Base-by-base conservation (phyloP, 2,797 vertebrate genomes). In the Harpagifer antarcticus region DNA sequence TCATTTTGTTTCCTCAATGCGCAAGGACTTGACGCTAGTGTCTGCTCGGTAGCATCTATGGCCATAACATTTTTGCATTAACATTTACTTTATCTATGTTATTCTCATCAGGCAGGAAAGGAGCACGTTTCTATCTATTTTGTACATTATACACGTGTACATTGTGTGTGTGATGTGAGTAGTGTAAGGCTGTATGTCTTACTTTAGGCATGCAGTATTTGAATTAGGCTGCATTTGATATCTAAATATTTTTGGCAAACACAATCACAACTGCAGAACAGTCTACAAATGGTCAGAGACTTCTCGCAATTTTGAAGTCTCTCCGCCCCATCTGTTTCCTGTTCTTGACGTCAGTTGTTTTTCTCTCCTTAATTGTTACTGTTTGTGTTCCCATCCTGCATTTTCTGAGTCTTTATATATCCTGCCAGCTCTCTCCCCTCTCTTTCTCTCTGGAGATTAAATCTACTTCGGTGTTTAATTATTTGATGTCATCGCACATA, bases 311-410 rank as follows among this genome's bases (percentile, higher is more conserved):
- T 73, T 66, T 49, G 50, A 57, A 63, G 68, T 82, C 52, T 55
- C 15, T 79, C 49, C 13, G 3, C 19, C 37, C 81, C 79, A 71
- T 86, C 79, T 85, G 59, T 60, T 76, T 80, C 72, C 59, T 82
- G 16, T 69, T 86, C 49, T 75, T 16, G 2, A 40, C 74, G 73
- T 83, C 56, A 64, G 31, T 68, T 63, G 31, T 79, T 79, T 27
- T 83, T 48, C 27, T 76, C 67, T 72, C 48, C 17, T 80, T 77
- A 62, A 61, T 74, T 71, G 57, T 82, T 61, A 70, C 23, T 55
- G 4, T 57, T 81, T 74, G 23, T 64, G 15, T 68, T 77, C 53
- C 69, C 16, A 62, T 74, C 43, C 37, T 68, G 33, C 8, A 1
- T 37, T 76, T 43, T 52, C 33, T 14, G 19, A 58, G 40, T 79